A percentile compares a stretch with the other conserved stretches of the same genome.
Evolutionary conservation across 1,140 invertebrate species (phyloP).

Genomic region (Venustaconcha ellipsiformis): DNA sequence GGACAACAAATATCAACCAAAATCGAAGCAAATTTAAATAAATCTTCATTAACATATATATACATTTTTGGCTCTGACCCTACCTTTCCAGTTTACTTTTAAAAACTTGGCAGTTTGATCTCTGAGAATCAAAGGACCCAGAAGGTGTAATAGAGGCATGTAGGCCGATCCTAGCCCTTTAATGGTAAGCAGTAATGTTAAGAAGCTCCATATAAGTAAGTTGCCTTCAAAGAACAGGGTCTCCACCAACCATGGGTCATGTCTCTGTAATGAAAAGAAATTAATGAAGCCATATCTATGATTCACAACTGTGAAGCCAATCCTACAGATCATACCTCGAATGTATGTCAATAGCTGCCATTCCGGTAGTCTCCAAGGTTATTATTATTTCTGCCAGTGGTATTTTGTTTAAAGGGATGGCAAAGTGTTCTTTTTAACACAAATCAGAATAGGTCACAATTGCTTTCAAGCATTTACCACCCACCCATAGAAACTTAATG

Average conservation of each 20-base stretch:
- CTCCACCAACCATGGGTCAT: constrained; percentile 73
- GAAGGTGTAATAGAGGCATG: constrained; percentile 76
- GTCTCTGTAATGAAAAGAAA: constrained; percentile 38
- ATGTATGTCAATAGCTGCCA: too few species aligned
- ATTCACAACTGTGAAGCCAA: background rate
- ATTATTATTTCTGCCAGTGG: too few species aligned
- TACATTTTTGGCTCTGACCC: background rate
- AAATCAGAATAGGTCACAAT: too few species aligned
- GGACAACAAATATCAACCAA: too few species aligned
- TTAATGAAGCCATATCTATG: background rate
- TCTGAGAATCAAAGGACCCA: constrained; percentile 63
- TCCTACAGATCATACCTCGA: too few species aligned
- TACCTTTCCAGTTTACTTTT: constrained; percentile 37
- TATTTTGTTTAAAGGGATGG: too few species aligned
- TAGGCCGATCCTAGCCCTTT: constrained; percentile 77
- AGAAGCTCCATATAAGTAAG: constrained; percentile 74
- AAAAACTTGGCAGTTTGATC: constrained; percentile 25
- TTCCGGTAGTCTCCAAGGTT: background rate
- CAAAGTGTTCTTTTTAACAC: too few species aligned
- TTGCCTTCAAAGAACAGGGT: constrained; percentile 76
- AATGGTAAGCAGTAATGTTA: constrained; percentile 73
- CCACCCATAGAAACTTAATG: too few species aligned
- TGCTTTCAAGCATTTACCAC: too few species aligned
- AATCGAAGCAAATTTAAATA: too few species aligned
- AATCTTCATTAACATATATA: too few species aligned